A percentile compares a stretch with the other conserved stretches of the same genome.
These are phyloP conservation scores for Artemisiospiza belli DNA, from an alignment of 2,113 vertebrate genomes.

Conservation along the genomic window DNA sequence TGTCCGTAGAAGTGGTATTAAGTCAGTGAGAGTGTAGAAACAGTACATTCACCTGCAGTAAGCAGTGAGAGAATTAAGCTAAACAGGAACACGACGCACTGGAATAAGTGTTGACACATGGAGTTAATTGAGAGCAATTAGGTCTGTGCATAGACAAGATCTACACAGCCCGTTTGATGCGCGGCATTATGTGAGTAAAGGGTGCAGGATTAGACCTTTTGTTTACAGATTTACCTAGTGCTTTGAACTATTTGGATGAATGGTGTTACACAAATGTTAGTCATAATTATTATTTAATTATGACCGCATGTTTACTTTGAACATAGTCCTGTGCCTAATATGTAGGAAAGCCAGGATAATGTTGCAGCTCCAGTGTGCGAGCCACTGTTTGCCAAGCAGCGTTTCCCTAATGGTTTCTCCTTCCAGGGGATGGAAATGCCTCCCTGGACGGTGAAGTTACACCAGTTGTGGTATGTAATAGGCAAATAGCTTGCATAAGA, in stretches of 20 bases:
- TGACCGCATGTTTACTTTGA: conserved; percentile 59
- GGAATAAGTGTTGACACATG: conserved; percentile 27
- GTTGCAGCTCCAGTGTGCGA: background rate
- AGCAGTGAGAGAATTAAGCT: background rate
- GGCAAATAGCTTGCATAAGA: background rate
- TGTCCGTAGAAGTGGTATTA: background rate
- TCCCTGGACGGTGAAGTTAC: background rate
- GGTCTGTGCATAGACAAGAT: conserved; percentile 52
- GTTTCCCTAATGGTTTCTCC: conserved; percentile 5
- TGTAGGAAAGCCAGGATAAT: conserved; percentile 1
- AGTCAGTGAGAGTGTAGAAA: background rate
- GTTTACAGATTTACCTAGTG: conserved; percentile 50
- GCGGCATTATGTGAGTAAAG: conserved; percentile 22
- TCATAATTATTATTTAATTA: conserved; percentile 50
- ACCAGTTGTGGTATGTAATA: background rate
- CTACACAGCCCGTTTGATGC: conserved; percentile 37
- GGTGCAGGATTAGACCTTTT: conserved; percentile 59
- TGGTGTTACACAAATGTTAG: conserved; percentile 38
- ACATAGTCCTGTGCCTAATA: conserved; percentile 3
- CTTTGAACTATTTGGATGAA: conserved; percentile 41
- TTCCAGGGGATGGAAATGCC: background rate
- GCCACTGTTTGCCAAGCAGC: conserved; percentile 41
- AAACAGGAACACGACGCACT: background rate
- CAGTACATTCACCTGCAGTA: background rate
- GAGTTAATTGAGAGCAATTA: conserved; percentile 63